Conservation (phyloP, 2,888 invertebrate species). For the Drosophila setosimentum region DNA sequence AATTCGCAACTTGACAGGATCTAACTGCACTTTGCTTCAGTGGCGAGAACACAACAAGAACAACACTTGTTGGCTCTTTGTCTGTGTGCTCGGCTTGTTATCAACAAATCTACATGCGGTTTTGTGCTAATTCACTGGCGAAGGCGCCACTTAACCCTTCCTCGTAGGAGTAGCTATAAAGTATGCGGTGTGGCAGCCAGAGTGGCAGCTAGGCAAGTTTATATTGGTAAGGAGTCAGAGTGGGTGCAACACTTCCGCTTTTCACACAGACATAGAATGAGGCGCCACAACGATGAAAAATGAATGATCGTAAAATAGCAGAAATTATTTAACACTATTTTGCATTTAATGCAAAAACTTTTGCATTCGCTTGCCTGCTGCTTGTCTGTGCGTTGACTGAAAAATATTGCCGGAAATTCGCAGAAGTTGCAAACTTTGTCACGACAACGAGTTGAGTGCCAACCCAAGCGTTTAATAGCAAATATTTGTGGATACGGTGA, state of each 20-base stretch:
- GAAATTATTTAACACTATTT: slow-evolving; percentile 78
- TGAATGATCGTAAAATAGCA: slow-evolving; percentile 70
- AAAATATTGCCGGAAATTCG: slow-evolving; percentile 72
- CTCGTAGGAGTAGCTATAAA: slow-evolving; percentile 56
- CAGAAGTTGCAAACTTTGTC: slow-evolving; percentile 69
- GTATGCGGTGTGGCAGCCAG: slow-evolving; percentile 52
- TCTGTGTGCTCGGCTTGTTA: slow-evolving; percentile 60
- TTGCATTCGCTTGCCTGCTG: slow-evolving; percentile 38
- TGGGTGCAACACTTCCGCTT: slow-evolving; percentile 55
- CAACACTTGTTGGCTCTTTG: slow-evolving; percentile 33
- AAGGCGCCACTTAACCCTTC: slow-evolving; percentile 27
- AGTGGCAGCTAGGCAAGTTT: slow-evolving; percentile 22
- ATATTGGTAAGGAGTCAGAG: neutral
- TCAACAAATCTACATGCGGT: slow-evolving; percentile 78
- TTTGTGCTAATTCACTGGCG: slow-evolving; percentile 66
- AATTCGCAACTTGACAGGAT: slow-evolving; percentile 76
- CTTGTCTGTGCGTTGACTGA: slow-evolving; percentile 45
- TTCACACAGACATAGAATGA: slow-evolving; percentile 24
- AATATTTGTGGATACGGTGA: slow-evolving; percentile 43
- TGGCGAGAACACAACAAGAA: slow-evolving; percentile 43
- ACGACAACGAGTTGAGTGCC: slow-evolving; percentile 52
- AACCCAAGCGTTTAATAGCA: slow-evolving; percentile 70
- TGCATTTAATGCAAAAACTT: slow-evolving; percentile 77
- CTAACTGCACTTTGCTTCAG: slow-evolving; percentile 59
- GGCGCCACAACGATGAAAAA: slow-evolving; percentile 57